phyloP scores from a whole-genome alignment of 2,113 vertebrate species.

The Ibidorhyncha struthersii region DNA sequence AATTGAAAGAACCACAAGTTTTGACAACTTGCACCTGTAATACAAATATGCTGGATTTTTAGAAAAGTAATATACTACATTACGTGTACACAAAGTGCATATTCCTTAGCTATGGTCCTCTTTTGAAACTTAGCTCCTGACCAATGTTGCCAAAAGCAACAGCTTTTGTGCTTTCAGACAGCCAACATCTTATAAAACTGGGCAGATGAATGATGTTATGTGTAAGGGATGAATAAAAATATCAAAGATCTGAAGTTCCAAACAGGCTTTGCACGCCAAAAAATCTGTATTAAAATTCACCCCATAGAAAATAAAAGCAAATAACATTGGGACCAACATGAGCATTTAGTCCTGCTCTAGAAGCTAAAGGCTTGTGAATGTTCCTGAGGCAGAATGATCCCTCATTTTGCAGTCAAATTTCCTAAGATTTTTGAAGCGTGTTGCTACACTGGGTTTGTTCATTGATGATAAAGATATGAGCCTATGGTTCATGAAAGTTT shows the following conservation, averaged over 20 bases:
- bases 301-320: constrained; percentile 31
- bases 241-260: constrained; percentile 43
- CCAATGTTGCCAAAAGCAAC: constrained; percentile 45
- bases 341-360: neutral
- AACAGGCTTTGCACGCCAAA: neutral
- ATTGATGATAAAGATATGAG: neutral
- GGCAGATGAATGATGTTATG: constrained; percentile 53
- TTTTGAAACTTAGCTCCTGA: constrained; percentile 46
- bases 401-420: neutral
- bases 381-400: neutral
- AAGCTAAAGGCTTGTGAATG: neutral
- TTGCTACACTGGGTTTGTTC: neutral
- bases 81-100: neutral
- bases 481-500: neutral
- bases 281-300: constrained; percentile 32
- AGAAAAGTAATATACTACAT: constrained; percentile 28
- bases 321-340: neutral
- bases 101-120: neutral
- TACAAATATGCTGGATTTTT: constrained; percentile 23
- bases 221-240: constrained; percentile 49
- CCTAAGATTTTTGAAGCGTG: neutral
- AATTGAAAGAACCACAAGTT: constrained; percentile 27
- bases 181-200: constrained; percentile 52
- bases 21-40: constrained; percentile 53
- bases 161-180: constrained; percentile 58